Percentiles rank a stretch among this genome's conserved stretches.
These are phyloP conservation scores for Phoeniculus purpureus DNA, from an alignment of 2,797 vertebrate genomes.

Conservation along the genomic window DNA sequence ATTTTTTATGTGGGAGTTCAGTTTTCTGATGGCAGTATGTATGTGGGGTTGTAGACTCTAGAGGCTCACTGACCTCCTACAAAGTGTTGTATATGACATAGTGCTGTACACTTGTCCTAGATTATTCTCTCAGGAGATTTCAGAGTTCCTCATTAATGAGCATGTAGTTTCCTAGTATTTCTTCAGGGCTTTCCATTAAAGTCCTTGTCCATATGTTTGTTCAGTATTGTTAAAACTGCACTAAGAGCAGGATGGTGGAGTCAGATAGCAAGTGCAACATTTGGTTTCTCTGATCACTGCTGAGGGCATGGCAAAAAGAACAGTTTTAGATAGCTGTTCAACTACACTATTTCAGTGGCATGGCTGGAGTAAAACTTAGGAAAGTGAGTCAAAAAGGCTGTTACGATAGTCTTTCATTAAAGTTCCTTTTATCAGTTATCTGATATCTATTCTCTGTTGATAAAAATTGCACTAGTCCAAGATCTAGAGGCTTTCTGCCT, in stretches of 20 bases:
- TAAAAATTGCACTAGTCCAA: not conserved
- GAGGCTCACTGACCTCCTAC: not conserved
- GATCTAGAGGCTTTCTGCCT: not conserved
- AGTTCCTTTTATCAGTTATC: not conserved
- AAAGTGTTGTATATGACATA: not conserved
- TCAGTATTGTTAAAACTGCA: not conserved
- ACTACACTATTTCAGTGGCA: not conserved
- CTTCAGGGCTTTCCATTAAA: not conserved
- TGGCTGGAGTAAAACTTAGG: not conserved
- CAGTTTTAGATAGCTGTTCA: not conserved
- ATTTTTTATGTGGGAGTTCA: not conserved
- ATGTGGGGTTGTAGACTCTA: not conserved
- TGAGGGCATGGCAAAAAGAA: not conserved
- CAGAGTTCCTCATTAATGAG: not conserved
- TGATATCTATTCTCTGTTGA: not conserved
- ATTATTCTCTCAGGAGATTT: not conserved
- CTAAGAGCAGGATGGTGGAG: not conserved
- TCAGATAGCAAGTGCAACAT: not conserved
- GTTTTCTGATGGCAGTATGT: not conserved
- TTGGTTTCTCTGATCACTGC: not conserved
- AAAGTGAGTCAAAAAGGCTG: not conserved
- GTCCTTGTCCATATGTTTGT: not conserved
- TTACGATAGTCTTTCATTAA: not conserved
- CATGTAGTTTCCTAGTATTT: not conserved
- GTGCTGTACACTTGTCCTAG: not conserved